Evolutionary conservation across 2,888 invertebrate species (phyloP).

Genomic region (Spisula subtruncata): DNA sequence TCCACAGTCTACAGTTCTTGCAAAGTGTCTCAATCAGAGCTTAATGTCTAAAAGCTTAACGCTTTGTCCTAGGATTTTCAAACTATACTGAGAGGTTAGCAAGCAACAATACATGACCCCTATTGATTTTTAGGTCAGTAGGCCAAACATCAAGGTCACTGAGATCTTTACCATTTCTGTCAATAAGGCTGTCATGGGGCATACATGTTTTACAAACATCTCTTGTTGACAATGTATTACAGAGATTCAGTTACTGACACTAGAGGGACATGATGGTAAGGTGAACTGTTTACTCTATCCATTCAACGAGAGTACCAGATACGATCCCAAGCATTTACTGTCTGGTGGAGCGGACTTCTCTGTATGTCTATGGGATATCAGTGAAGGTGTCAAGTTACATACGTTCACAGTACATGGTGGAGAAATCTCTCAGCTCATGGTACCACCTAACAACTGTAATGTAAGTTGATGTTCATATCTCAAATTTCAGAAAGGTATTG

Average conservation of each 20-base stretch:
- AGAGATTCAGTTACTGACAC: constrained; percentile 79
- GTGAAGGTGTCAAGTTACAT: constrained; percentile 95
- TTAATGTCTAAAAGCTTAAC: too few relatives aligned
- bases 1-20: too few relatives aligned
- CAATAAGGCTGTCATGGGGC: too few relatives aligned
- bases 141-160: too few relatives aligned
- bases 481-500: too few relatives aligned
- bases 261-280: constrained; percentile 94
- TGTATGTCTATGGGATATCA: constrained; percentile 98
- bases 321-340: constrained; percentile 90
- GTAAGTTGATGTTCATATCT: constrained; percentile 83
- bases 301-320: constrained; percentile 93
- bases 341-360: constrained; percentile 99
- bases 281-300: constrained; percentile 98
- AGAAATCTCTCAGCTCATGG: constrained; percentile 97
- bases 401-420: constrained; percentile 99
- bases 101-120: too few relatives aligned
- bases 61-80: too few relatives aligned
- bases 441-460: constrained; percentile 95
- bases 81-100: too few relatives aligned
- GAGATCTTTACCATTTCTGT: too few relatives aligned
- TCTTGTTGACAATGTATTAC: constrained; percentile 28
- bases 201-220: too few relatives aligned
- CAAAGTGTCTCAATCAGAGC: too few relatives aligned
- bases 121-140: too few relatives aligned